Percentiles rank a stretch among this genome's conserved stretches.
Conservation (phyloP, 2,888 invertebrate genomes). For the Drosophila vallismaia region DNA sequence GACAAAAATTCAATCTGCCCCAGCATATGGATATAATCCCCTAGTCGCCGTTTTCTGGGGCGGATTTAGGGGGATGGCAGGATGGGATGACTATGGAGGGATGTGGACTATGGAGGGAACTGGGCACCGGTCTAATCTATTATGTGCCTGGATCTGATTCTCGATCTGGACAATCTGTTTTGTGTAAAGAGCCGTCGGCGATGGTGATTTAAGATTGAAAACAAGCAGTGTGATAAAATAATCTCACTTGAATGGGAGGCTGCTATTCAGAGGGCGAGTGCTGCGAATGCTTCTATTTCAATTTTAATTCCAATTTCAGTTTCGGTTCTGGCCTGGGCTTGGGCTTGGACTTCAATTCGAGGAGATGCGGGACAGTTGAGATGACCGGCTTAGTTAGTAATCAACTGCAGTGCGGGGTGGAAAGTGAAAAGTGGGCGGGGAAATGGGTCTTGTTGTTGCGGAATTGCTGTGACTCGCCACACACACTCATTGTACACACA, state of each 20-base stretch:
- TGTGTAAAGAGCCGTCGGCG: slow-evolving; percentile 60
- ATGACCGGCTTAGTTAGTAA: slow-evolving; percentile 71
- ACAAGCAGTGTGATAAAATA: slow-evolving; percentile 65
- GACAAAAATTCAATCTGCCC: slow-evolving; percentile 40
- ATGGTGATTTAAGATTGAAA: slow-evolving; percentile 71
- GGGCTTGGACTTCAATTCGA: slow-evolving; percentile 35
- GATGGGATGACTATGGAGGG: neutral
- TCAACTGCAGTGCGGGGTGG: slow-evolving; percentile 53
- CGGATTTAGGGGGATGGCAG: slow-evolving; percentile 15
- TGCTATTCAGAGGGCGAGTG: slow-evolving; percentile 23
- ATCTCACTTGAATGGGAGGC: slow-evolving; percentile 59
- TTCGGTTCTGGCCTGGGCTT: neutral
- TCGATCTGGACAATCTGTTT: slow-evolving; percentile 53
- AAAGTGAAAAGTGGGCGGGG: slow-evolving; percentile 35
- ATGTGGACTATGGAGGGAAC: slow-evolving; percentile 11
- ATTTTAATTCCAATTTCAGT: slow-evolving; percentile 19
- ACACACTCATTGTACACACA: slow-evolving; percentile 28
- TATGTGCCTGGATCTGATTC: slow-evolving; percentile 31
- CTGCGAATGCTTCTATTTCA: slow-evolving; percentile 33
- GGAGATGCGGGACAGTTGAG: slow-evolving; percentile 69
- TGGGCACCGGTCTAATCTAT: slow-evolving; percentile 63
- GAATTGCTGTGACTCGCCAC: slow-evolving; percentile 67
- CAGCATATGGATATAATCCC: slow-evolving; percentile 42
- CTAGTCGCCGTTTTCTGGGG: slow-evolving; percentile 6
- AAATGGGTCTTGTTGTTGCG: slow-evolving; percentile 56